phyloP scores from a whole-genome alignment of 1,140 invertebrate genomes.

The Drosophila orena region DNA sequence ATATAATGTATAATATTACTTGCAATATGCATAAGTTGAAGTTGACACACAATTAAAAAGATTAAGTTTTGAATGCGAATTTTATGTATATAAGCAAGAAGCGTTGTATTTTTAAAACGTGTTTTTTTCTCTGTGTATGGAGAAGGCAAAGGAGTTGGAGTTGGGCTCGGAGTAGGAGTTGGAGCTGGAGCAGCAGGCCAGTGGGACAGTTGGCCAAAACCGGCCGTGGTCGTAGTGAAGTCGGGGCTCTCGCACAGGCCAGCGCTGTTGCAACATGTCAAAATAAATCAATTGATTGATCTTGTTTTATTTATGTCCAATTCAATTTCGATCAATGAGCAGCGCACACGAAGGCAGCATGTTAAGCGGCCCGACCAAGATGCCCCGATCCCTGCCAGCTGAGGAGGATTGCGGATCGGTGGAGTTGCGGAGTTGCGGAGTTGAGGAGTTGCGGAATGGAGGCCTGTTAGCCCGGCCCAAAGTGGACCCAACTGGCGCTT shows the following conservation, averaged over 20 bases:
- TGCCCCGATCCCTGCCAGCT: constrained; percentile 23
- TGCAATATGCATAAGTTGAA: too few species aligned
- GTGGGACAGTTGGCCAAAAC: constrained; percentile 59
- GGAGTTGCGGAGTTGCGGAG: not conserved
- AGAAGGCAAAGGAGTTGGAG: constrained; percentile 24
- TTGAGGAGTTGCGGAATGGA: not conserved
- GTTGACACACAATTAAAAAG: too few species aligned
- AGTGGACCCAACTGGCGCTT: constrained; percentile 56
- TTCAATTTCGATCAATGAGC: constrained; percentile 85
- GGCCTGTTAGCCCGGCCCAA: constrained; percentile 12
- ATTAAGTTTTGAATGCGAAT: too few species aligned
- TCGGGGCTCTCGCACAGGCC: constrained; percentile 30
- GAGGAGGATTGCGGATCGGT: not conserved
- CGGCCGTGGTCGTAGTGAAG: constrained; percentile 39
- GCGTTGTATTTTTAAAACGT: too few species aligned
- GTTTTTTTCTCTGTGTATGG: constrained; percentile 17
- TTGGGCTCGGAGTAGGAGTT: constrained; percentile 20
- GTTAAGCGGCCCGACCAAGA: constrained; percentile 43
- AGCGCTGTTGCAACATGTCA: constrained; percentile 83
- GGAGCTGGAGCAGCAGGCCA: constrained; percentile 53
- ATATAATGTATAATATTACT: too few species aligned
- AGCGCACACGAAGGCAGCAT: constrained; percentile 78
- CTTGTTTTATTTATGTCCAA: constrained; percentile 85
- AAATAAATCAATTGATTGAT: constrained; percentile 85
- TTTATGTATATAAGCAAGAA: too few species aligned